Conservation (phyloP, 1,140 invertebrate species). For the Caerostris extrusa region DNA sequence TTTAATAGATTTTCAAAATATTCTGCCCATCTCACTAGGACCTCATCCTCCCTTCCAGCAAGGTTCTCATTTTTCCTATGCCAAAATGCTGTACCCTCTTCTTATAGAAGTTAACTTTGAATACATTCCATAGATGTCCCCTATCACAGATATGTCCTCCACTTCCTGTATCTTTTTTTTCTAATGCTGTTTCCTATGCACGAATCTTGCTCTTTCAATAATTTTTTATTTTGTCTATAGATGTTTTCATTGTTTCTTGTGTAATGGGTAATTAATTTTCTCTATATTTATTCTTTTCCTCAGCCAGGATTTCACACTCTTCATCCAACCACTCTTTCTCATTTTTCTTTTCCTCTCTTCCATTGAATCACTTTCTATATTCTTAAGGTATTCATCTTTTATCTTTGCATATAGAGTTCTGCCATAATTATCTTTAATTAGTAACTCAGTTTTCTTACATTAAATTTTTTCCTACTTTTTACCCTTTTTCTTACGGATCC, state of each 20-base stretch:
- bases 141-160: constrained; percentile 49
- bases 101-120: constrained; percentile 48
- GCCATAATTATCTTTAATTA: no score
- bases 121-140: constrained; percentile 50
- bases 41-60: background rate
- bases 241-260: constrained; percentile 21
- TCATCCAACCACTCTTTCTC: background rate
- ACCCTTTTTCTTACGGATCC: no score
- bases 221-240: background rate
- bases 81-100: constrained; percentile 30
- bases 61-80: background rate
- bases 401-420: no score
- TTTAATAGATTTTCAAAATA: constrained; percentile 38
- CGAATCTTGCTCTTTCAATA: constrained; percentile 3
- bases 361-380: no score
- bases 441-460: no score
- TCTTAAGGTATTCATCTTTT: no score
- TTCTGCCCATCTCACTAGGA: constrained; percentile 27
- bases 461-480: no score
- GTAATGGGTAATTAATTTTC: constrained; percentile 28
- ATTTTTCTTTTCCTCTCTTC: background rate
- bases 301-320: background rate
- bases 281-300: constrained; percentile 5
- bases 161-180: constrained; percentile 49
- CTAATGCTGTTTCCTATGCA: constrained; percentile 15